Base-by-base conservation (phyloP, 2,888 invertebrate genomes). In the Lycocerus yunnanus region DNA sequence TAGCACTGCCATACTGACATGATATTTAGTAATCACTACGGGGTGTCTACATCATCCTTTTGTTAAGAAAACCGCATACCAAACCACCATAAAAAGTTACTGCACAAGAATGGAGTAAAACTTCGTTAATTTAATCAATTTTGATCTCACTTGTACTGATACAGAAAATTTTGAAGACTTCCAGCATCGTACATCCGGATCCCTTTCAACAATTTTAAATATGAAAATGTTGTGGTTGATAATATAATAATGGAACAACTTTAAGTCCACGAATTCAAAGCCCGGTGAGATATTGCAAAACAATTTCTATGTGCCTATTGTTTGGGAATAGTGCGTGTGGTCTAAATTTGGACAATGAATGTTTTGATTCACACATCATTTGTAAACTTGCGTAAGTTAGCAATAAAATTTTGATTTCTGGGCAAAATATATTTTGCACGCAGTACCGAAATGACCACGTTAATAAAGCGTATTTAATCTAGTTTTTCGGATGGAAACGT, bases 21-120 rank as follows among this genome's bases (percentile, higher is more conserved):
- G 77, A 77, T 75, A 75, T 75, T 77, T 77, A 77, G 77, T 73
- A 69, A 75, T 75, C 73, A 68, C 77, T 16, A 24, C 69, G 73
- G 77, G 77, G 68, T 69, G 75, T 61, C 68, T 70, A 70, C 65
- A 71, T 65, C 75, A 71, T 75, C 77, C 75, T 65, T 69, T 74
- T 74, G 67, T 74, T 15, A 9, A 14, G 13, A 69, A 63, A 72
- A 77, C 77, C 74, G 70, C 74, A 77, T 72, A 72, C 72, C 74
- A 66, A 65, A 72, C 72, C 74, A 59, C 61, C 61, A 8, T 63
- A 18, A 63, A 63, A 63, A 18, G 61, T 60, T 60, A 60, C 11
- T 16, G 15, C 13, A 60, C 60, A 60, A 63, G 18, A 13, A 20
- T 18, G 11, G 11, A 15, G n/a, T n/a, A 63, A 63, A 63, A 13